These are phyloP conservation scores for Steinernema feltiae DNA, from an alignment of 1,140 invertebrate species.

Conservation along the genomic window DNA sequence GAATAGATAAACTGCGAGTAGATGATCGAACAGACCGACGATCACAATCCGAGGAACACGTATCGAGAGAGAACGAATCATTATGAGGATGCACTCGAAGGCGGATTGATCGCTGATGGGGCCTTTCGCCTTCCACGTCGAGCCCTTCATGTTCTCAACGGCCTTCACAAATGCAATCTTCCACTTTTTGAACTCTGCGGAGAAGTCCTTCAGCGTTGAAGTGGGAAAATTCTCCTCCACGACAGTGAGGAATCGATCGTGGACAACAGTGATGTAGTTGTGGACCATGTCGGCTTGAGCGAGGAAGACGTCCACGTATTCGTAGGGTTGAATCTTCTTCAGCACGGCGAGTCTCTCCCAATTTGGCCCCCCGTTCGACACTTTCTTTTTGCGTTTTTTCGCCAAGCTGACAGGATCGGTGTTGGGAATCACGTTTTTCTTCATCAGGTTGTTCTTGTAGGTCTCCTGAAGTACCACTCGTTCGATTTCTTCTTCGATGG, in stretches of 20 bases:
- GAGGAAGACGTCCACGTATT: not conserved
- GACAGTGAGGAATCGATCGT: not conserved
- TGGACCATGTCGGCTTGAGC: not conserved
- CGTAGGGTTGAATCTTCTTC: not conserved
- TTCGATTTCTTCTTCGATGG: no score
- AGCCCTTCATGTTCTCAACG: not conserved
- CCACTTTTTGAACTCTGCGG: not conserved
- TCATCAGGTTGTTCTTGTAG: no score
- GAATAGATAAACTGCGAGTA: not conserved
- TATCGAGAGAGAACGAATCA: no score
- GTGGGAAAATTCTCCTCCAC: not conserved
- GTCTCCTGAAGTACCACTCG: no score
- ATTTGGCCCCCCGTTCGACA: no score
- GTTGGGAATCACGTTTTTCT: no score
- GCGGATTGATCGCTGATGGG: not conserved
- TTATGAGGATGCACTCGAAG: no score
- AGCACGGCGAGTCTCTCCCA: no score
- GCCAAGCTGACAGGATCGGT: no score
- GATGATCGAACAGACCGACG: not conserved
- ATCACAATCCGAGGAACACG: not conserved
- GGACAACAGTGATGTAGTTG: not conserved
- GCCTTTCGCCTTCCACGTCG: not conserved
- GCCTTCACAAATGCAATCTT: not conserved
- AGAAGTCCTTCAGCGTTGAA: not conserved
- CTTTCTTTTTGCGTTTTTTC: no score